These are phyloP conservation scores for Heptranchias perlo DNA, from an alignment of 2,113 vertebrate species.

Conservation along the genomic window DNA sequence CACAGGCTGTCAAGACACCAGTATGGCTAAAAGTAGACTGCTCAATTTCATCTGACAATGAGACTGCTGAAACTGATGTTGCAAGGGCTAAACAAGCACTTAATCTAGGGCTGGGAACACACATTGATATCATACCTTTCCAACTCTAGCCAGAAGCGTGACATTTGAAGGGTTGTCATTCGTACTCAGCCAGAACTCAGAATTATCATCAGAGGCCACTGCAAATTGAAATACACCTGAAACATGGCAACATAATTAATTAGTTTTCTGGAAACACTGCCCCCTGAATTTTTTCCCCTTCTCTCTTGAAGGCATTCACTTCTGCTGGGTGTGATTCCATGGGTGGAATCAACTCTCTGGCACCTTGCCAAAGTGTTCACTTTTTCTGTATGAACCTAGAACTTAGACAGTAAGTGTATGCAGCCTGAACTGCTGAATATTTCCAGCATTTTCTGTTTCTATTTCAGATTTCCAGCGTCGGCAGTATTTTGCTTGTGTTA, in stretches of 20 bases:
- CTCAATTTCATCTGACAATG: neutral
- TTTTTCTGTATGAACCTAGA: neutral
- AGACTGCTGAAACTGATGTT: too few species aligned
- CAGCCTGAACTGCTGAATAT: too few species aligned
- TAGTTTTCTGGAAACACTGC: neutral
- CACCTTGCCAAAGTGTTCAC: neutral
- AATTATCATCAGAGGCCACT: slow-evolving; percentile 83
- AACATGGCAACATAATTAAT: neutral
- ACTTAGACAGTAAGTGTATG: neutral
- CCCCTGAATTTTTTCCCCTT: neutral
- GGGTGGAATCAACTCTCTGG: neutral
- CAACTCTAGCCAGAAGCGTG: slow-evolving; percentile 71
- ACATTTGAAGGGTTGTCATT: slow-evolving; percentile 69
- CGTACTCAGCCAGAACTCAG: slow-evolving; percentile 88
- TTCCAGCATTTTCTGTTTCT: too few species aligned
- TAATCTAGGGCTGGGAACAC: neutral
- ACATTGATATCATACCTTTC: slow-evolving; percentile 69
- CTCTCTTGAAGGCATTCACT: neutral
- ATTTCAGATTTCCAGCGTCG: too few species aligned
- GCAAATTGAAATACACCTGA: slow-evolving; percentile 85
- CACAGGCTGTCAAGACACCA: neutral
- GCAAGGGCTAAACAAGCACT: neutral
- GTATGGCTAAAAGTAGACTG: neutral
- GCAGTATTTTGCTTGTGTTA: too few species aligned
- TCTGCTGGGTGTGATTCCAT: too few species aligned